phyloP scores from a whole-genome alignment of 2,113 vertebrate genomes.

The Dasyurus viverrinus region DNA sequence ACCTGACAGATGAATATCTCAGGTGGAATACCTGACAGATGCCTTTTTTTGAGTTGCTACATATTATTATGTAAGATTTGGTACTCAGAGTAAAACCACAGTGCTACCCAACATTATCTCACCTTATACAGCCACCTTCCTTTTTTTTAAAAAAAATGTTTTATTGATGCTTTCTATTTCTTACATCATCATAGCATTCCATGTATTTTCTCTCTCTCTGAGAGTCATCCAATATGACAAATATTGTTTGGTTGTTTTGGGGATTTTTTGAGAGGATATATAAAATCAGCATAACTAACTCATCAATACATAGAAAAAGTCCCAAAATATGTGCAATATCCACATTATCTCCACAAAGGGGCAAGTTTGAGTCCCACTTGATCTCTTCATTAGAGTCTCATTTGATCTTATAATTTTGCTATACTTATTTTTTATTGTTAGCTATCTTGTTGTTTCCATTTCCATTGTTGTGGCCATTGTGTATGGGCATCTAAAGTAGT shows the following conservation, averaged over 20 bases:
- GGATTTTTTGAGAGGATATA: not conserved
- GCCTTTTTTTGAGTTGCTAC: constrained; percentile 11
- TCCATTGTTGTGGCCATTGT: not conserved
- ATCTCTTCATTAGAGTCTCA: too few relatives aligned
- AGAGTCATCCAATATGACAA: not conserved
- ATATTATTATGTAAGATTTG: not conserved
- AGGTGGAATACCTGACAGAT: not conserved
- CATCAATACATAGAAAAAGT: not conserved
- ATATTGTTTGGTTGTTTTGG: not conserved
- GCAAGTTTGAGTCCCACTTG: too few relatives aligned
- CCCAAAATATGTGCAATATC: not conserved
- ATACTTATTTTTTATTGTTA: not conserved
- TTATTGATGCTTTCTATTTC: constrained; percentile 16
- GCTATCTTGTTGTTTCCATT: not conserved
- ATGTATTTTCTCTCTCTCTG: not conserved
- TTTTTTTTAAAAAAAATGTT: not conserved
- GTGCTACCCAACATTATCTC: not conserved
- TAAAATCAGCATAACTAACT: not conserved
- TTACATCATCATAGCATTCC: not conserved
- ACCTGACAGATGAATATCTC: not conserved
- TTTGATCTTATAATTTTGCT: not conserved
- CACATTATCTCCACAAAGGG: not conserved
- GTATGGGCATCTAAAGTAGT: not conserved
- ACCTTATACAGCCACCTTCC: constrained; percentile 17
- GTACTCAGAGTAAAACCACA: not conserved